Base-by-base conservation (phyloP, 2,888 invertebrate genomes). In the Ganaspis brasiliensis region DNA sequence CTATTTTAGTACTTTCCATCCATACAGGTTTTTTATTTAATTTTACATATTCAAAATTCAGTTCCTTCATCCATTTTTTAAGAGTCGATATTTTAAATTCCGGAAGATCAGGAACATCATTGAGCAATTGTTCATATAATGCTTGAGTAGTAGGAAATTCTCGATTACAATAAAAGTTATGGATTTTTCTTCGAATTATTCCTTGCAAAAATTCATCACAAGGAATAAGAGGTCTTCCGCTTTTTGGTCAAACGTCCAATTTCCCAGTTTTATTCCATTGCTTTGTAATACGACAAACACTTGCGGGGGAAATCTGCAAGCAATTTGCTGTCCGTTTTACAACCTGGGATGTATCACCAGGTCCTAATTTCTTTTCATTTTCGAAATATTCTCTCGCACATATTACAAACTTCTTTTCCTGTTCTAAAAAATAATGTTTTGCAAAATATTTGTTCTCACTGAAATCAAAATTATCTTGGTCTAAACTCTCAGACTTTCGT, bases 341-440 rank as follows among this genome's bases (percentile, higher is more conserved):
- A 40, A 40, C 40, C 9, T 40, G 2, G 2, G 10, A 40, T 40
- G 12, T 10, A 40, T 40, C 49, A 49, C 4, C n/a, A 49, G 49
- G 0, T 49, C n/a, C n/a, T n/a, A 49, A 14, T n/a, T n/a, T 12
- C n/a, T 49, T 49, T 49, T 49, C 49, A 5, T n/a, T 49, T 49
- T 49, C 49, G n/a, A 49, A 49, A 49, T 49, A 49, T 49, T 49
- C n/a, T 6, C 49, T 49, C n/a, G 49, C n/a, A 16, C 49, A 49
- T n/a, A 49, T 14, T n/a, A 49, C 5, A 49, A 49, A n/a, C 3
- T 49, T 49, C n/a, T 49, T 49, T n/a, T 49, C 49, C n/a, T 49
- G n/a, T 16, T 49, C 49, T 49, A n/a, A n/a, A 49, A 49, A 49
- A 49, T 49, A 49, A 31, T 31, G 31, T 31, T 2, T 31, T 31